phyloP scores from a whole-genome alignment of 23 tunicate species.

The Botrylloides violaceus region DNA sequence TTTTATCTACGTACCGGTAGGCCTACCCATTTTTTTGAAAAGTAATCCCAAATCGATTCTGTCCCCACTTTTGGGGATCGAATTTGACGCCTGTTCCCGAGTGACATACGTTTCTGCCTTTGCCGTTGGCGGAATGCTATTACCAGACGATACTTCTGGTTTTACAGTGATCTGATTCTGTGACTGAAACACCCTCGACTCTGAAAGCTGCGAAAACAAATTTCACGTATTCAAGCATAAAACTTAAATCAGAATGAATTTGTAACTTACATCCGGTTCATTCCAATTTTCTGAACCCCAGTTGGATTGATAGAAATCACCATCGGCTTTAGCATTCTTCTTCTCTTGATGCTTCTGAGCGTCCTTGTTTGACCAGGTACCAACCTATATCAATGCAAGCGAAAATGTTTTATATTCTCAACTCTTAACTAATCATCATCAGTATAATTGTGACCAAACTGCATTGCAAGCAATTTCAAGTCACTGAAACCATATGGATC shows the following conservation, averaged over 20 bases:
- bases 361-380: constrained; percentile 78
- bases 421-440: too few species aligned
- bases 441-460: too few species aligned
- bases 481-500: too few species aligned
- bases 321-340: constrained; percentile 32
- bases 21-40: constrained; percentile 48
- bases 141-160: constrained; percentile 1
- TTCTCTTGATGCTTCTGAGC: constrained; percentile 31
- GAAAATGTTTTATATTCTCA: too few species aligned
- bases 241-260: constrained; percentile 31
- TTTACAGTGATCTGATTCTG: constrained; percentile 28
- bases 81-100: not conserved
- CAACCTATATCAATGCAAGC: constrained; percentile 26
- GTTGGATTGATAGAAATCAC: not conserved
- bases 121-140: constrained; percentile 16
- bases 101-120: not conserved
- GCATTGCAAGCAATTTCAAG: too few species aligned
- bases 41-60: constrained; percentile 68
- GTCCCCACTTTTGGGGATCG: constrained; percentile 77
- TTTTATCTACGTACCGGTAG: too few species aligned
- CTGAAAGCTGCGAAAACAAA: constrained; percentile 40
- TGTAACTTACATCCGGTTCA: constrained; percentile 16
- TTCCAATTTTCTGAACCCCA: constrained; percentile 83
- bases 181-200: constrained; percentile 80
- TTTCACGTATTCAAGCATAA: not conserved